Evolutionary conservation across 2,797 vertebrate genomes (phyloP).

Genomic region (Oreortyx pictus): DNA sequence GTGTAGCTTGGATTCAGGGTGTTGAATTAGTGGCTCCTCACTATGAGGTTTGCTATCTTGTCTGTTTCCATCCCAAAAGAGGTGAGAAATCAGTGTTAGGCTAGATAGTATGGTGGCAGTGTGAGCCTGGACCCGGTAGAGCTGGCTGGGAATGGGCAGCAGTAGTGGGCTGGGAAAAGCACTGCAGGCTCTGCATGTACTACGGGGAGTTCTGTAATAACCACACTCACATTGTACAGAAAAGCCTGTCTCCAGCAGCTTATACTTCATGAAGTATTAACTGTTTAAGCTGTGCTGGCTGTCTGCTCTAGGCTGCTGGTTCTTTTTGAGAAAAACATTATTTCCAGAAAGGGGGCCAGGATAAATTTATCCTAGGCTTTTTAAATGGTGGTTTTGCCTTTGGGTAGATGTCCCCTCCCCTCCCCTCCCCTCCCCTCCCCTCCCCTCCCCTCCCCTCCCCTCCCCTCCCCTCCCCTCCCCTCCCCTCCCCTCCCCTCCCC

Average conservation of each 20-base stretch:
- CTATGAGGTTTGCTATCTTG: neutral
- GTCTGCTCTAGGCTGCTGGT: neutral
- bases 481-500: too few relatives aligned
- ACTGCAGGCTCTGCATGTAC: neutral
- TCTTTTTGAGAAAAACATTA: neutral
- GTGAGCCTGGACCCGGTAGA: neutral
- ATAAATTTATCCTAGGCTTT: neutral
- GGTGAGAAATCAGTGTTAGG: neutral
- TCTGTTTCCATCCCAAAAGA: neutral
- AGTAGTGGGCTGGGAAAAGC: neutral
- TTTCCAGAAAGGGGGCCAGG: neutral
- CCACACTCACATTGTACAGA: neutral
- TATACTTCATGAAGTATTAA: conserved; percentile 12
- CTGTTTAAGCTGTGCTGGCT: neutral
- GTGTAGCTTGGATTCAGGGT: neutral
- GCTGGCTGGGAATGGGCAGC: neutral
- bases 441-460: neutral
- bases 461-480: neutral
- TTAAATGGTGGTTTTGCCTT: neutral
- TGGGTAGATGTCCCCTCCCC: neutral
- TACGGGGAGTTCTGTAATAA: neutral
- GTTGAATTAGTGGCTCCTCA: neutral
- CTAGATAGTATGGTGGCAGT: rapidly evolving
- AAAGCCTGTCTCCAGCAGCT: neutral
- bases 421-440: neutral